Base-by-base conservation (phyloP, 2,888 invertebrate species). In the Nymphalis c-album region DNA sequence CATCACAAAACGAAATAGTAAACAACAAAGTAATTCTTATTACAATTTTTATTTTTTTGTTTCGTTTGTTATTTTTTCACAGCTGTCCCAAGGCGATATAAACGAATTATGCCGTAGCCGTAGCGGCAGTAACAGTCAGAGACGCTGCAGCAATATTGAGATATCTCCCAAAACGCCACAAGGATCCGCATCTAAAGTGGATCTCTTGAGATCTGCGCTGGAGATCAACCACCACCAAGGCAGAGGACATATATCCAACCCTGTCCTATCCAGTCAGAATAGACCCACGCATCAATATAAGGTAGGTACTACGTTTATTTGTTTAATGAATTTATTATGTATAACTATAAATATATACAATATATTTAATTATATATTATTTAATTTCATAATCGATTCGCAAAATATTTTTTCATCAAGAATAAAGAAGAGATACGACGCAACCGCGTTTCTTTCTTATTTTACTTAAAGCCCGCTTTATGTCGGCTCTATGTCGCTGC, bases 191-290 rank as follows among this genome's bases (percentile, higher is more conserved):
- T 93, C 94, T 1, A 94, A 94, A 78, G 94, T 95, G 35, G 95
- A 95, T 80, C 87, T 96, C 61, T 89, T 96, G 6, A 94, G 95
- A 71, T 95, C 96, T 20, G 94, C 95, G 0, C 83, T 95, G 50
- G 96, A 96, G 85, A 94, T 95, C 75, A 94, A 93, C 80, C 93
- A 94, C 55, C 88, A 88, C 22, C 88, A 90, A 53, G 93, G 90
- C 69, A 93, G 91, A 81, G 90, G 86, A 64, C 93, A 94, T 75
- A 93, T 93, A 65, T 94, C 94, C 55, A 94, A 94, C 82, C 94
- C 94, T 71, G 93, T 93, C 66, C 82, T 94, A 68, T 91, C 85
- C 16, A 87, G 81, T 63, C 82, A 80, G 48, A 85, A 78, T 31
- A 84, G 87, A 70, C 82, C 85, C 48, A 77, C 79, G 2, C 82